Base-by-base conservation (phyloP, 2,888 invertebrate genomes). In the Ormyrus pomaceus region DNA sequence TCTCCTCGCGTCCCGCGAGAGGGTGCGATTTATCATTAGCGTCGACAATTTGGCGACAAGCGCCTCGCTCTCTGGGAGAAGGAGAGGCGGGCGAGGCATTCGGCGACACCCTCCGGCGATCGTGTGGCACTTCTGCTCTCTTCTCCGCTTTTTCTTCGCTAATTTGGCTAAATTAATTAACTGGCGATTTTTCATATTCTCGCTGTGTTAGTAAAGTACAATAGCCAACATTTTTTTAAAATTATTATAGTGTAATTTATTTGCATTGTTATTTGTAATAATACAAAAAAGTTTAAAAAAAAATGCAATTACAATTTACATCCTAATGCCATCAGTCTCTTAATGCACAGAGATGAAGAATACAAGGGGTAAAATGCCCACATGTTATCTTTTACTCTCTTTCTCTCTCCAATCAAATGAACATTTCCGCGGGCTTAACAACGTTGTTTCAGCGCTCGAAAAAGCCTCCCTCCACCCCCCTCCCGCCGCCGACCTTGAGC, bases 1-100 rank as follows among this genome's bases (percentile, higher is more conserved):
- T 45, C n/a, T 77, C 70, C 70, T 13, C 75, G 53, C 50, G 88
- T 77, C 83, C 81, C 83, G 84, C 80, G 84, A 87, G 87, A 86
- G 88, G 89, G 88, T 89, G 89, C 88, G 89, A 90, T 91, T 91
- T 91, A 90, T 91, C 90, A 91, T 90, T 89, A 90, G 88, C 85
- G 87, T 82, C 89, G 90, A 90, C 90, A 90, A 90, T 90, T 90
- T 89, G 87, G 86, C 87, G 90, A 90, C 88, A 86, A 87, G 84
- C 64, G 53, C 6, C 72, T 6, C 62, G 62, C 58, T 62, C 10
- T 72, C 9, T 9, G 55, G 56, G 55, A 8, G 62, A 69, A 45
- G 34, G 62, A 53, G 62, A 53, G 58, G 46, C 9, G 10, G 64
- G 48, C 65, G 13, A 9, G 70, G 80, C 71, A 76, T 80, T 71